A percentile compares a stretch with the other conserved stretches of the same genome.
Conservation (phyloP, 2,888 invertebrate genomes). For the Tenodera sinensis region DNA sequence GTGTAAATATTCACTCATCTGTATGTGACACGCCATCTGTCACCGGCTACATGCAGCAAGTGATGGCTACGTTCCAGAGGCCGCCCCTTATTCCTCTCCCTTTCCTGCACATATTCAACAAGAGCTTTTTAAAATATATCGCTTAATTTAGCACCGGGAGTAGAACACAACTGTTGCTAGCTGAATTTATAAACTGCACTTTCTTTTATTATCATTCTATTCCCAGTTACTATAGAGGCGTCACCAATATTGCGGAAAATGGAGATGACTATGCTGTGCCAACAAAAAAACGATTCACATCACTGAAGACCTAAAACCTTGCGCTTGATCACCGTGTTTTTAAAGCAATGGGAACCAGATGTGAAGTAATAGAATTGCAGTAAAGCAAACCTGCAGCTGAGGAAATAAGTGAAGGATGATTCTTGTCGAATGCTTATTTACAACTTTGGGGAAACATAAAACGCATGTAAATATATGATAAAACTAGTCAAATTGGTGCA, state of each 20-base stretch:
- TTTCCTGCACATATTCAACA: background rate
- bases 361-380: too few species aligned
- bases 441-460: too few species aligned
- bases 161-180: conserved; percentile 3
- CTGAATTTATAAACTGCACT: background rate
- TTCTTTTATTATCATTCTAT: background rate
- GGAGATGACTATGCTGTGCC: background rate
- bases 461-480: too few species aligned
- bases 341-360: too few species aligned
- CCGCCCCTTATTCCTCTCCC: background rate
- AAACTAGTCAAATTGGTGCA: too few species aligned
- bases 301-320: background rate
- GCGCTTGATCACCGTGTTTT: background rate
- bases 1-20: conserved; percentile 23
- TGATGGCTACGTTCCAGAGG: background rate
- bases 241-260: background rate
- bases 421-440: too few species aligned
- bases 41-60: conserved; percentile 4
- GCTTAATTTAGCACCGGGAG: conserved; percentile 5
- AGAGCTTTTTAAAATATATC: conserved; percentile 3
- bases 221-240: background rate
- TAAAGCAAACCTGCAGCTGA: too few species aligned
- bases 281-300: background rate
- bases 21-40: conserved; percentile 20
- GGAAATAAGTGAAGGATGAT: too few species aligned